Percentiles rank a stretch among this genome's conserved stretches.
Evolutionary conservation across 1,140 invertebrate species (phyloP).

Genomic region (Aphaenogaster rudis): DNA sequence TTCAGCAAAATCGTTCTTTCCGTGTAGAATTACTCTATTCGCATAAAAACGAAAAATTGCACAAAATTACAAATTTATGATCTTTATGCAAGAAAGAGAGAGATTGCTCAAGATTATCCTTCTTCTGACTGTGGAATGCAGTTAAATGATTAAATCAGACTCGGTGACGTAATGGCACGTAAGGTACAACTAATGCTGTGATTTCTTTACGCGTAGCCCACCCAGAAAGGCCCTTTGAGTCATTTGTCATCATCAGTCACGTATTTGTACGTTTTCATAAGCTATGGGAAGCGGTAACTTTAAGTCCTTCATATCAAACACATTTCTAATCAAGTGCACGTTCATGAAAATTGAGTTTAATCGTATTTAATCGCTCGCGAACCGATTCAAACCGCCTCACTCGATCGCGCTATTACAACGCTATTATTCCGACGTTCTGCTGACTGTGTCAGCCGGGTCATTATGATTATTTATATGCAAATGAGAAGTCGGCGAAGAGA

Average conservation of each 20-base stretch:
- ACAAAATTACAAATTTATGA: too few relatives aligned
- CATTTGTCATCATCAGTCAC: conserved; percentile 44
- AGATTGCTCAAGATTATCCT: background rate
- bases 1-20: too few relatives aligned
- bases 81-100: background rate
- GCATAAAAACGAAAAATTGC: background rate
- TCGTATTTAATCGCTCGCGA: conserved; percentile 18
- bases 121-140: background rate
- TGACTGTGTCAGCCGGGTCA: conserved; percentile 37
- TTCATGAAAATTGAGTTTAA: conserved; percentile 46
- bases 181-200: background rate
- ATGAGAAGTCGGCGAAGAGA: background rate
- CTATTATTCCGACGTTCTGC: conserved; percentile 27
- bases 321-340: conserved; percentile 29
- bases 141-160: conserved; percentile 23
- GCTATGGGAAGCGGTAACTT: background rate
- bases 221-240: background rate
- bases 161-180: conserved; percentile 10
- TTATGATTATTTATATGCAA: conserved; percentile 69
- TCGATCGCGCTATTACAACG: conserved; percentile 28
- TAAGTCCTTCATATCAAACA: background rate
- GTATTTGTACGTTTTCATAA: conserved; percentile 44
- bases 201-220: conserved; percentile 14
- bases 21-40: too few relatives aligned
- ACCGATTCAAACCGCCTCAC: conserved; percentile 8